Base-by-base conservation (phyloP, 2,113 vertebrate species). In the Martes martes region DNA sequence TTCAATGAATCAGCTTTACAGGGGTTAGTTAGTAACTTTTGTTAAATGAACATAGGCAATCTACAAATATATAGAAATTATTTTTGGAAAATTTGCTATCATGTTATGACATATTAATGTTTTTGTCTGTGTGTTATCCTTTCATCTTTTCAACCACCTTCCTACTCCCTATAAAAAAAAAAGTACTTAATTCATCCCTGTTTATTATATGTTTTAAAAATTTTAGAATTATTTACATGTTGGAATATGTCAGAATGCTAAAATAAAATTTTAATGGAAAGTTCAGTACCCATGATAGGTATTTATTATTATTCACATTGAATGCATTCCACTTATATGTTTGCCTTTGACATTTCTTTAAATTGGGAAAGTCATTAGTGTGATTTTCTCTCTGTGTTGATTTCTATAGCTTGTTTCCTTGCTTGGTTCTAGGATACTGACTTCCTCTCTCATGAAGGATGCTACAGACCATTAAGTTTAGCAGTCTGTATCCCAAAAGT, bases 341-440 rank as follows among this genome's bases (percentile, higher is more conserved):
- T 95, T 96, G 47, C 52, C 39, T 95, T 91, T 96, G 76, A 85
- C 14, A 95, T 96, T 97, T 89, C 81, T 92, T 86, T 90, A 84
- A 87, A 90, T 88, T 84, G 7, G 52, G 42, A 89, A 93, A 95
- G 23, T 90, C 74, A 61, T 92, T 92, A 74, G n/a, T 45, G 16
- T 69, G 31, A 73, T 78, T 95, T 95, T 91, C 50, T 87, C 88
- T 97, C 74, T 92, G 33, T 86, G n/a, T 79, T 95, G 45, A 93
- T 83, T 95, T 93, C 79, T 45, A 59, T 15, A 91, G 4, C 9
- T 69, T 47, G 16, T 92, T 73, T 93, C 33, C 11, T 74, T 81
- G 18, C 42, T 95, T 95, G 33, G 45, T 82, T 89, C 31, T 89
- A 74, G 57, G 57, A 55, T 91, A 61, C 47, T 50, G 50, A 96